Conservation (phyloP, 2,113 vertebrate species). For the Phalacrocorax pelagicus region DNA sequence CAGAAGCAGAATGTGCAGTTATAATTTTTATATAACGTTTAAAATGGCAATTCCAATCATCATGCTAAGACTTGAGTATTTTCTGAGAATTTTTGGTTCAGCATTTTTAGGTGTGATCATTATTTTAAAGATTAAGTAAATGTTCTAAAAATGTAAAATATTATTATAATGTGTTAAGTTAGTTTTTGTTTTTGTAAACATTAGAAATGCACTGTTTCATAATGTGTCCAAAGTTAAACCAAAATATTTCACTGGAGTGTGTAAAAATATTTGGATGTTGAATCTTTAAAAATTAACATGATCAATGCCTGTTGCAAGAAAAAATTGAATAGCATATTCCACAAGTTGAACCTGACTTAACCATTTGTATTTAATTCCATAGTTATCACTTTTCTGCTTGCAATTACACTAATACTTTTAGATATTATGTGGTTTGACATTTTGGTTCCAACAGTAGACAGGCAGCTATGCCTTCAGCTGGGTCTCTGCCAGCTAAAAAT, state of each 20-base stretch:
- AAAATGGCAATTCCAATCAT: not conserved
- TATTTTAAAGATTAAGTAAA: not conserved
- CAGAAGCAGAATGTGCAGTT: not conserved
- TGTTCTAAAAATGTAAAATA: not conserved
- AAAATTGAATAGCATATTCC: not conserved
- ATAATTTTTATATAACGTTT: not conserved
- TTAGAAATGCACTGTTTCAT: not conserved
- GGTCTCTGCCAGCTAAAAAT: not conserved
- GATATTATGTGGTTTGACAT: not conserved
- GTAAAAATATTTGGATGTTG: not conserved
- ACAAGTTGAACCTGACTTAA: not conserved
- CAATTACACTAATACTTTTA: constrained; percentile 16
- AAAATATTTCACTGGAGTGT: not conserved
- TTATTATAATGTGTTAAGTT: not conserved
- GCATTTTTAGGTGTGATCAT: not conserved
- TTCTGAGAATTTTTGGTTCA: not conserved
- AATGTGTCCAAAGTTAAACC: not conserved
- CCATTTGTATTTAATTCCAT: not conserved
- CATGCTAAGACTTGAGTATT: not conserved
- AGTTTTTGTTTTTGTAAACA: not conserved
- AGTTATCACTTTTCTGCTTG: not conserved
- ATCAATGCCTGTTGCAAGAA: not conserved
- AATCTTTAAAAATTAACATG: not conserved
- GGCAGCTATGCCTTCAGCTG: not conserved
- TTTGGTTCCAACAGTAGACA: not conserved